Evolutionary conservation across 2,888 invertebrate species (phyloP), one percentile per base, ranked within the genome.

Genomic region (Stenotaenia linearis): DNA sequence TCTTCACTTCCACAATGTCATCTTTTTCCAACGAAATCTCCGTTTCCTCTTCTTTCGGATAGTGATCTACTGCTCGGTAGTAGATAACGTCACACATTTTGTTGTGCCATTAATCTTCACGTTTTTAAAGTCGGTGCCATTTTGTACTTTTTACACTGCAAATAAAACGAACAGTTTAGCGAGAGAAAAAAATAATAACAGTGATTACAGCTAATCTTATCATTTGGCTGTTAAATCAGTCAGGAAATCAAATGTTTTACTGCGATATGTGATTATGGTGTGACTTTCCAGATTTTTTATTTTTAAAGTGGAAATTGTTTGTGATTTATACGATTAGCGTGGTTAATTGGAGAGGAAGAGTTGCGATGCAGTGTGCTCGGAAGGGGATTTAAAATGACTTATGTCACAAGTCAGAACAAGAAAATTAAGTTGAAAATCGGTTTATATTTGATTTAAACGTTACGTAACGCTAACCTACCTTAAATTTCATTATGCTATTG

Each of bases 1-100:
- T 84, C 50, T 80, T 81, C 80, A 87, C 86, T 84, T 87, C 85
- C 81, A 88, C 85, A 37, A 88, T 85, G 84, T 88, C 88, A 81
- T 87, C 86, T 82, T 85, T 86, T 83, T 86, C 85, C 81, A 88
- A 77, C 5, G 80, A 80, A 15, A 83, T 74, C 75, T 83, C 82
- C 15, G 80, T 78, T 23, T 81, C 82, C 32, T 80, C 81, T 28
- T 77, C 79, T 45, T 81, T 81, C 9, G 69, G 61, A 61, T 82
- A 83, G 30, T 81, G 78, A 40, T 82, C 81, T 15, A 81, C 78
- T n/a, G 82, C 82, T 35, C 81, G 80, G 75, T 83, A 83, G 35
- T 81, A 82, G 15, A 81, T 21, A 40, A 77, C 21, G 18, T 77
- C 77, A 40, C 77, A 18, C 77, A 77, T 77, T 18, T 21, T 77